A percentile compares a stretch with the other conserved stretches of the same genome.
Evolutionary conservation across 1,140 invertebrate genomes (phyloP).

Genomic region (Lepidurus arcticus): DNA sequence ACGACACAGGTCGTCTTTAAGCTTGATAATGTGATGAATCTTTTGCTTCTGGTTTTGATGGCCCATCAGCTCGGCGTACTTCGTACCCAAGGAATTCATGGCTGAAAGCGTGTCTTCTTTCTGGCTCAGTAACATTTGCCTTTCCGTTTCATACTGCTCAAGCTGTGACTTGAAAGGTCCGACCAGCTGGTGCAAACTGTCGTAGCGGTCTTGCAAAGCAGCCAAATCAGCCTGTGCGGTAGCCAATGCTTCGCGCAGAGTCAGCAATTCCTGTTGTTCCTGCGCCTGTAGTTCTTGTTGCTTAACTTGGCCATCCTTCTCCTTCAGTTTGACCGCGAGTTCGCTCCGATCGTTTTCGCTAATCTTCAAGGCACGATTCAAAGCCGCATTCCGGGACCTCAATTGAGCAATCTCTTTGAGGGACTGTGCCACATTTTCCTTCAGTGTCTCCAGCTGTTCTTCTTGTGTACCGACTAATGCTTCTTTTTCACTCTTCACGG

Average conservation of each 20-base stretch:
- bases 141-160: slow-evolving; percentile 47
- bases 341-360: not conserved
- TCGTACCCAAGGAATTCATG: slow-evolving; percentile 51
- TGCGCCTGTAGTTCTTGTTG: slow-evolving; percentile 27
- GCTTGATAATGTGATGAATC: slow-evolving; percentile 56
- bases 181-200: slow-evolving; percentile 38
- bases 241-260: slow-evolving; percentile 31
- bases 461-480: slow-evolving; percentile 37
- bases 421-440: slow-evolving; percentile 39
- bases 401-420: slow-evolving; percentile 36
- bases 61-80: slow-evolving; percentile 57
- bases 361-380: not conserved
- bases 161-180: slow-evolving; percentile 46
- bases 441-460: slow-evolving; percentile 40
- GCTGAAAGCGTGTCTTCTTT: slow-evolving; percentile 45
- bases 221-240: slow-evolving; percentile 29
- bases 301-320: slow-evolving; percentile 32
- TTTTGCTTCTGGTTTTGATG: slow-evolving; percentile 64
- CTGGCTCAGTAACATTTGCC: slow-evolving; percentile 42
- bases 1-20: slow-evolving; percentile 54
- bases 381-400: slow-evolving; percentile 36
- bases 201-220: slow-evolving; percentile 35
- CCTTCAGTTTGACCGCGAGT: slow-evolving; percentile 35
- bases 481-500: slow-evolving; percentile 37
- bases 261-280: not conserved